Base-by-base conservation (phyloP, 2,113 vertebrate genomes). In the Ivindomyrus marchei region DNA sequence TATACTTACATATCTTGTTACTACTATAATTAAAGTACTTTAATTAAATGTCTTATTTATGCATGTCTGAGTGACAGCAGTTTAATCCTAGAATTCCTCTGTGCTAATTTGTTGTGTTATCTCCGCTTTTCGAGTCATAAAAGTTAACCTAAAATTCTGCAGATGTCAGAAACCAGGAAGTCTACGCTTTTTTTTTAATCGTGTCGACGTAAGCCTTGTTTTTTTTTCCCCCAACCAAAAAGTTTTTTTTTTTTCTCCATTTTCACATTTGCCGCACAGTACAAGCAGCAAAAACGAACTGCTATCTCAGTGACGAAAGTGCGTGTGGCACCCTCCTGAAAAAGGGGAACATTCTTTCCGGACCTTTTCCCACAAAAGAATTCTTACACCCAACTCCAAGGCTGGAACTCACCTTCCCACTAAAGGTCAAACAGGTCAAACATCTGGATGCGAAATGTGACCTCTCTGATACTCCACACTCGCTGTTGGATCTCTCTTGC, bases 381-480 rank as follows among this genome's bases (percentile, higher is more conserved):
- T 42, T 53, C 89, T 27, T 58, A 8, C 89, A 84, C 77, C 50
- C 50, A 49, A 52, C 80, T 90, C 66, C 87, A 85, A 88, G 53
- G 53, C 36, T 85, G 21, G 24, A 86, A 89, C 56, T 47, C 83
- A 91, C 88, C 88, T 91, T 89, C 90, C 31, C 80, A 31, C 90
- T 50, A 93, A 47, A 92, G 92, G 94, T 95, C 93, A 95, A 95
- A 93, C 94, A 90, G 93, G 95, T 94, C 94, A 94, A 94, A 96
- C 95, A 96, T 97, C 95, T 96, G 95, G 95, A 95, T 96, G 95
- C 95, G 95, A 96, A 96, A 96, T 95, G 94, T 93, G 94, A 95
- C 95, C 94, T 90, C 95, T 96, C 95, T 96, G 95, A 96, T 96
- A 96, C 96, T 94, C 94, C 95, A 46, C 36, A 15, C 42, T 83